These are phyloP conservation scores for Euzophera pinguis DNA, from an alignment of 2,888 invertebrate species.

Conservation along the genomic window DNA sequence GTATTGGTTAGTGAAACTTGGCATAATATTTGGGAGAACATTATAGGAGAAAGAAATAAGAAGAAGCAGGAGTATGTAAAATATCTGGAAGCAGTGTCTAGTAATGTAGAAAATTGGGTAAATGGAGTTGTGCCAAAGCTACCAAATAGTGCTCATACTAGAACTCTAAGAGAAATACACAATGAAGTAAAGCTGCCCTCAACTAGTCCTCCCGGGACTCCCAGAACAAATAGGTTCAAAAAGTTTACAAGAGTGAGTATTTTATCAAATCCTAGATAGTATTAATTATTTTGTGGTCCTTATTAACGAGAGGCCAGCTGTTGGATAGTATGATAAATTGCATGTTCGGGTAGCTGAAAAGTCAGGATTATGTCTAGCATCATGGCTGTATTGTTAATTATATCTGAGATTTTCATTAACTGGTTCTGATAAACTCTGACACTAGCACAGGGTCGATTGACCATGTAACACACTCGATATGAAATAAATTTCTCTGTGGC, in stretches of 20 bases:
- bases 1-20: conserved; percentile 59
- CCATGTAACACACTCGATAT: too few species aligned
- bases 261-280: neutral
- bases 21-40: conserved; percentile 52
- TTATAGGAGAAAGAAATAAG: conserved; percentile 39
- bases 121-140: conserved; percentile 35
- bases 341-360: too few species aligned
- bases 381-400: too few species aligned
- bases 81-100: conserved; percentile 48
- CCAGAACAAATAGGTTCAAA: conserved; percentile 61
- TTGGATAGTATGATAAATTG: too few species aligned
- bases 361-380: too few species aligned
- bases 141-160: conserved; percentile 30
- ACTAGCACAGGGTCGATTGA: too few species aligned
- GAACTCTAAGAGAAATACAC: conserved; percentile 54
- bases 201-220: conserved; percentile 40
- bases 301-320: too few species aligned
- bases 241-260: conserved; percentile 57
- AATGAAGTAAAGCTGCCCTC: conserved; percentile 43
- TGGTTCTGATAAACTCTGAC: too few species aligned
- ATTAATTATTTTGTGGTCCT: too few species aligned
- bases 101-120: conserved; percentile 56
- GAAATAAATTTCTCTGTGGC: too few species aligned
- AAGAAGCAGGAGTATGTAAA: conserved; percentile 45
- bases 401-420: too few species aligned